phyloP scores from a whole-genome alignment of 2,888 invertebrate genomes.

The Xestia xanthographa region DNA sequence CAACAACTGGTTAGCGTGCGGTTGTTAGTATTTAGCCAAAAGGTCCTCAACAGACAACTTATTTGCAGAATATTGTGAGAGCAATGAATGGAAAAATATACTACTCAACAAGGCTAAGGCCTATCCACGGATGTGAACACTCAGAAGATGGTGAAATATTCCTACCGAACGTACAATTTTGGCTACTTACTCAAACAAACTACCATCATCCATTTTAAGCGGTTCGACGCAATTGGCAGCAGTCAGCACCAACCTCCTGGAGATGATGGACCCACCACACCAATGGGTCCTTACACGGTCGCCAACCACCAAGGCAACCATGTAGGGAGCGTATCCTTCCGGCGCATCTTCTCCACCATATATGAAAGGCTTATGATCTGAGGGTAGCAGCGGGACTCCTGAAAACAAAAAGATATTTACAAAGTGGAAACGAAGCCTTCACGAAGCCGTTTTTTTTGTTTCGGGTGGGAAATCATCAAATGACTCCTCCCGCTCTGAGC shows the following conservation, averaged over 20 bases:
- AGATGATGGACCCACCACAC: constrained; percentile 68
- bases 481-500: no score
- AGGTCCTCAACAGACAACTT: neutral
- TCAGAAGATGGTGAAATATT: neutral
- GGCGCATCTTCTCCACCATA: constrained; percentile 65
- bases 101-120: neutral
- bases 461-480: no score
- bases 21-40: neutral
- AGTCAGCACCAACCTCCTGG: constrained; percentile 50
- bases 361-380: constrained; percentile 47
- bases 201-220: constrained; percentile 19
- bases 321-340: constrained; percentile 58
- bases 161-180: neutral
- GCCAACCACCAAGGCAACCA: constrained; percentile 58
- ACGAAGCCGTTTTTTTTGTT: no score
- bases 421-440: no score
- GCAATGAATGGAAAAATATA: neutral
- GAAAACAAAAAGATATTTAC: constrained; percentile 11
- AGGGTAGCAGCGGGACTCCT: constrained; percentile 33
- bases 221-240: constrained; percentile 67
- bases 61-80: neutral
- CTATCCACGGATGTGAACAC: neutral
- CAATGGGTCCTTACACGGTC: constrained; percentile 21
- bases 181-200: constrained; percentile 55
- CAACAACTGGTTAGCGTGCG: neutral